Percentiles rank a stretch among this genome's conserved stretches.
Evolutionary conservation across 2,113 vertebrate species (phyloP).

Genomic region (Tupaia tana): DNA sequence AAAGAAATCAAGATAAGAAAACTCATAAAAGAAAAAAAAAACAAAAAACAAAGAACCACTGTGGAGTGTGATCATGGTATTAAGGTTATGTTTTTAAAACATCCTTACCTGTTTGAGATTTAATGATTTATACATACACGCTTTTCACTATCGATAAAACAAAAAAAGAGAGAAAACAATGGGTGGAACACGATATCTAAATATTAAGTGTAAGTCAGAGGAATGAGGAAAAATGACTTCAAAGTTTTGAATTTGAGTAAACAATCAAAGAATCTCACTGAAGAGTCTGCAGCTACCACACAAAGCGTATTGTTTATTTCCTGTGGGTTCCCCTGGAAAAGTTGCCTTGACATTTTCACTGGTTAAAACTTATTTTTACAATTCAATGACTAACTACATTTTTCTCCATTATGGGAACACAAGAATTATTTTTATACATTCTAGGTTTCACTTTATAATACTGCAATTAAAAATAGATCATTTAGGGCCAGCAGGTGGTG

Average conservation of each 20-base stretch:
- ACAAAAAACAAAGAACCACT: no score
- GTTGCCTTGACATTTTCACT: neutral
- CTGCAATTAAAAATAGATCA: neutral
- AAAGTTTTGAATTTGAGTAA: constrained; percentile 15
- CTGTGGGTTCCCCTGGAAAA: neutral
- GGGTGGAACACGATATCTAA: neutral
- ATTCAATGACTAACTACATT: neutral
- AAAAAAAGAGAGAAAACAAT: neutral
- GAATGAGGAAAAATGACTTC: neutral
- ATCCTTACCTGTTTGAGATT: neutral
- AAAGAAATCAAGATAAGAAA: no score
- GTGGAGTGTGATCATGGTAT: neutral
- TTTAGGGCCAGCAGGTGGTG: neutral
- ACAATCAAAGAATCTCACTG: neutral
- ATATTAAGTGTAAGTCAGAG: neutral
- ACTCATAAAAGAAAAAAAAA: no score
- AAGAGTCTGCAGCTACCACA: neutral
- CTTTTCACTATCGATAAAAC: neutral
- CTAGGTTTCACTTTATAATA: neutral
- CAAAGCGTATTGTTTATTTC: neutral
- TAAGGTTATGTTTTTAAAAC: neutral
- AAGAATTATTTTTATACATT: constrained; percentile 9
- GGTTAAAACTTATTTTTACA: neutral
- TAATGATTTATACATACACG: neutral
- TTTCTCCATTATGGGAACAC: neutral